phyloP scores from a whole-genome alignment of 1,140 invertebrate genomes.

The Achroia grisella region DNA sequence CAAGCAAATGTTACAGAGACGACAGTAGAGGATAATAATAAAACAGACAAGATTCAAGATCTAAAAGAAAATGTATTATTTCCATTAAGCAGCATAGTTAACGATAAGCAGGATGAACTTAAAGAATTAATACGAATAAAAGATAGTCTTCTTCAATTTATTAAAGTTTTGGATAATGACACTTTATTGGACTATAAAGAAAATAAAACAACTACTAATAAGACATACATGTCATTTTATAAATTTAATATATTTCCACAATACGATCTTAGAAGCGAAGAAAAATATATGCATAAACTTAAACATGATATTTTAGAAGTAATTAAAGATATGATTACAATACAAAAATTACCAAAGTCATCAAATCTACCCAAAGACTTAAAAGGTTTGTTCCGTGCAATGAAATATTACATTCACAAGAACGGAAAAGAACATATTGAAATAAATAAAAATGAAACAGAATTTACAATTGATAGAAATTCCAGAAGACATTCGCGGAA shows the following conservation, averaged over 20 bases:
- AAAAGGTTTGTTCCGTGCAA: conserved; percentile 21
- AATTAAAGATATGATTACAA: conserved; percentile 20
- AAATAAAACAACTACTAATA: conserved; percentile 3
- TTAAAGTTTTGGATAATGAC: conserved; percentile 3
- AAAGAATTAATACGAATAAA: conserved; percentile 18
- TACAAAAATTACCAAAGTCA: conserved; percentile 16
- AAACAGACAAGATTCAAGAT: conserved; percentile 10
- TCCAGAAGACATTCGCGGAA: conserved; percentile 8
- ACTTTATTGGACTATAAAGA: neutral
- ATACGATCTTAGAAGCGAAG: conserved; percentile 8
- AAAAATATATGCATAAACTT: conserved; percentile 30
- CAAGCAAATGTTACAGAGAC: neutral
- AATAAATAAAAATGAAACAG: neutral
- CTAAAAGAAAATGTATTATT: conserved; percentile 18
- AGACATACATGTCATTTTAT: conserved; percentile 17
- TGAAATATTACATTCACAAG: conserved; percentile 29
- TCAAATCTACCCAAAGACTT: conserved; percentile 20
- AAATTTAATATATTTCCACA: conserved; percentile 18
- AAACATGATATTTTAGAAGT: conserved; percentile 38
- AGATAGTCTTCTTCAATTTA: conserved; percentile 16
- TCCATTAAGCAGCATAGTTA: conserved; percentile 23
- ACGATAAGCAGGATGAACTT: conserved; percentile 26
- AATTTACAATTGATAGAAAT: conserved; percentile 1
- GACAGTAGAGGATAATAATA: neutral
- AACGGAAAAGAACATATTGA: conserved; percentile 10